Conservation (phyloP, 2,113 vertebrate species). For the Poicephalus gulielmi region DNA sequence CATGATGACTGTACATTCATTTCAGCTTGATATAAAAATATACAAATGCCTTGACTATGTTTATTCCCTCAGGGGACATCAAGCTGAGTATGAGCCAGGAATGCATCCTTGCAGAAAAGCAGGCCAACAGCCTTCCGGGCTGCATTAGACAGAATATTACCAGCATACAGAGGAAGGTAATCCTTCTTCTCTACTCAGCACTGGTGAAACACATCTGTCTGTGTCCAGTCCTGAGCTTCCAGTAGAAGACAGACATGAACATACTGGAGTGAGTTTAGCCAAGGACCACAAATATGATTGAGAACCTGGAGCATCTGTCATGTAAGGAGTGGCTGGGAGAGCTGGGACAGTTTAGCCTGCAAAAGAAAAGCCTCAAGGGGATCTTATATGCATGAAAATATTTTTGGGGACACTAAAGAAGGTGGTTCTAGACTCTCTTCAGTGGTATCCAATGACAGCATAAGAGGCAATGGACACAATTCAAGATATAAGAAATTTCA, state of each 20-base stretch:
- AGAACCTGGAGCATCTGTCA: background rate
- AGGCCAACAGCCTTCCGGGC: background rate
- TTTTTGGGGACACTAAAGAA: background rate
- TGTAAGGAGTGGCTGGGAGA: background rate
- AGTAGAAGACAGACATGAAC: background rate
- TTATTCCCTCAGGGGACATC: background rate
- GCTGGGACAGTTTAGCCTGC: background rate
- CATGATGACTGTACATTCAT: background rate
- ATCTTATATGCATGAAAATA: background rate
- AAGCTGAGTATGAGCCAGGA: background rate
- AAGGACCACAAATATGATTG: background rate
- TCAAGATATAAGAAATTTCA: background rate
- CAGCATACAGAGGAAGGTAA: background rate
- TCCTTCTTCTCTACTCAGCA: background rate
- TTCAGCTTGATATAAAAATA: background rate
- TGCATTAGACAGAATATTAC: background rate
- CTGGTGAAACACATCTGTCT: background rate
- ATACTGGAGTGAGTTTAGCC: fast-evolving
- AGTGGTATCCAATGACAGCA: background rate
- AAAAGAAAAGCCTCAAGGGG: background rate
- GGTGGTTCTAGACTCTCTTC: background rate
- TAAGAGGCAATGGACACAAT: background rate
- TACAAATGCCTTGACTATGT: background rate
- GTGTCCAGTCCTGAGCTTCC: background rate
- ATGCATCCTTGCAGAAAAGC: background rate